Base-by-base conservation (phyloP, 2,888 invertebrate genomes). In the Gymnocheta viridis region DNA sequence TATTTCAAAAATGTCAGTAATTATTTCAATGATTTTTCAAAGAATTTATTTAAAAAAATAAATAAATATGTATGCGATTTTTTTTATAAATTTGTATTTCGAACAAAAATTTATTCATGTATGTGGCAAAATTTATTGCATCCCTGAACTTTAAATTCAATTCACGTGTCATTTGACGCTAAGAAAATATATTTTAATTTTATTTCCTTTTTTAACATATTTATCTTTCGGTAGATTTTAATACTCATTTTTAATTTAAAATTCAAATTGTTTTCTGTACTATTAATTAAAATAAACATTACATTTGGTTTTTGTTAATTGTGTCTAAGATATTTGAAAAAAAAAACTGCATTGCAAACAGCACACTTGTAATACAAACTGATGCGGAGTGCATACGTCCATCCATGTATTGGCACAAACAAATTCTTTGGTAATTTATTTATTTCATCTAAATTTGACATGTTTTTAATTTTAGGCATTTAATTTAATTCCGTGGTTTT, bases 131-230 rank as follows among this genome's bases (percentile, higher is more conserved):
- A 82, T 82, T 74, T 54, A 82, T 82, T 47, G 44, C 35, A 54
- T 69, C 81, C 74, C 81, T 82, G 81, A 82, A 82, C 81, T 82
- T 76, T 76, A 76, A 70, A 82, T 62, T 35, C 19, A 54, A 76
- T 70, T 82, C 74, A 76, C 62, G 74, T 56, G 74, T 54, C 67
- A 44, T 58, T 66, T 74, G 44, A 17, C 29, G 51, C 54, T 29
- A 67, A 7, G 22, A 67, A 47, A 51, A 67, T 74, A 1, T 67
- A 47, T 47, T 69, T 44, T 44, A 6, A 54, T 29, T n/a, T n/a
- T n/a, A n/a, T n/a, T n/a, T n/a, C n/a, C n/a, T n/a, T 29, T 58
- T 47, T 1, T 41, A 9, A 17, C 47, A 41, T 27, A 27, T 41
- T 27, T 29, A 41, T 27, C 14, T 70, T 41, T 56, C 32, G 2